Percentiles rank a stretch among this genome's conserved stretches.
phyloP scores from a whole-genome alignment of 1,140 invertebrate genomes.

The Drosophila parabipectinata region DNA sequence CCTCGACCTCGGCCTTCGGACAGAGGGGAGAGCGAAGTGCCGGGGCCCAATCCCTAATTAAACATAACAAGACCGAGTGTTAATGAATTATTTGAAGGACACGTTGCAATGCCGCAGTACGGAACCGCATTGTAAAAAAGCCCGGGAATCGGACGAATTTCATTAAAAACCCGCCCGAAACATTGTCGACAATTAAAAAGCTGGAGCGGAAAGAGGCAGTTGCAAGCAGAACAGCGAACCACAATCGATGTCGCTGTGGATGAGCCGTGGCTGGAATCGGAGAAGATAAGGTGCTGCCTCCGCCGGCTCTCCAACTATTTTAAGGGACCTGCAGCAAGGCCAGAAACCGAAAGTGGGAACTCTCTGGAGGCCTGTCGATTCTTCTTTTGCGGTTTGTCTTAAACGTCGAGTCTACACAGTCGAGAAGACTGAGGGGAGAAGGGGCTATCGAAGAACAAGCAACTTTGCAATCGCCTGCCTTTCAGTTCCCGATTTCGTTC shows the following conservation, averaged over 20 bases:
- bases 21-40: neutral
- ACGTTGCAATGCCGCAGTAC: slow-evolving; percentile 67
- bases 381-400: slow-evolving; percentile 36
- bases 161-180: slow-evolving; percentile 80
- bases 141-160: slow-evolving; percentile 63
- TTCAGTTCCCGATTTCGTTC: slow-evolving; percentile 24
- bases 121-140: slow-evolving; percentile 36
- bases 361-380: slow-evolving; percentile 58
- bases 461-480: neutral
- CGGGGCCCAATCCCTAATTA: slow-evolving; percentile 56
- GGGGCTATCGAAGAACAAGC: neutral
- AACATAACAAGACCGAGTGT: slow-evolving; percentile 81
- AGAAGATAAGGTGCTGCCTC: slow-evolving; percentile 17
- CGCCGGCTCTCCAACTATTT: slow-evolving; percentile 53
- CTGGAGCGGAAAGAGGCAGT: slow-evolving; percentile 47
- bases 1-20: neutral
- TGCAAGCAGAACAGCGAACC: slow-evolving; percentile 2
- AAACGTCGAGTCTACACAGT: slow-evolving; percentile 10
- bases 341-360: slow-evolving; percentile 76
- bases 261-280: slow-evolving; percentile 32
- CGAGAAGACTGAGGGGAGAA: neutral
- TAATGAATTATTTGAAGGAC: slow-evolving; percentile 83
- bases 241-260: slow-evolving; percentile 50
- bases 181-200: slow-evolving; percentile 80
- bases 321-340: slow-evolving; percentile 57